Evolutionary conservation across 2,113 vertebrate species (phyloP), one percentile per base, ranked within the genome.

Genomic region (Neodontobutis hainanensis): DNA sequence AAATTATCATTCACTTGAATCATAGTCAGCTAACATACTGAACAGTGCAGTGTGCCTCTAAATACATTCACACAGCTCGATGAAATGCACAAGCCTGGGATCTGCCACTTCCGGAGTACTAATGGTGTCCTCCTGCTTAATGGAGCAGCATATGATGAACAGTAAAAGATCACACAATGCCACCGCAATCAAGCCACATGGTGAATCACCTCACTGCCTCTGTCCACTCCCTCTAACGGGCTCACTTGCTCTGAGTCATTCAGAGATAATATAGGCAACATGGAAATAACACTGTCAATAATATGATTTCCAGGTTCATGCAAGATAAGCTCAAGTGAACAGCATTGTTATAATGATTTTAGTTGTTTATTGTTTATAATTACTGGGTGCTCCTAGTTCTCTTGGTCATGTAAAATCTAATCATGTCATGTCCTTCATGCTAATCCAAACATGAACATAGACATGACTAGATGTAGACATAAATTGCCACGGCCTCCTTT

Each of bases 71-170:
- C 38, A 9, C 16, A 10, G 34, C 8, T 4, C 6, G 40, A 0
- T 47, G 52, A 61, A 44, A 50, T 2, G 36, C 43, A 42, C 14
- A 14, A 50, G 50, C 3, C 9, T 27, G 42, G 32, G 38, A 40
- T 74, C 27, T 50, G 48, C 48, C 49, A 32, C 11, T 34, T 51
- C 57, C 42, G 64, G 51, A 46, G 44, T 64, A 62, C 76, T 80
- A 72, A 65, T 82, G 70, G 82, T 79, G 44, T 70, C 43, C 16
- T 6, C 63, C 83, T 72, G 70, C 62, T 56, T 81, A 81, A 87
- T 76, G 73, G 63, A 64, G 62, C 77, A 52, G 57, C 35, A 1
- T 45, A 51, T 68, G 66, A 83, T 66, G 67, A 82, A 73, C 53
- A 64, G 46, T 72, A 19, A 57, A 53, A n/a, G 48, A 72, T 68